Conservation (phyloP, 1,140 invertebrate species). For the Archivesica marissinica region DNA sequence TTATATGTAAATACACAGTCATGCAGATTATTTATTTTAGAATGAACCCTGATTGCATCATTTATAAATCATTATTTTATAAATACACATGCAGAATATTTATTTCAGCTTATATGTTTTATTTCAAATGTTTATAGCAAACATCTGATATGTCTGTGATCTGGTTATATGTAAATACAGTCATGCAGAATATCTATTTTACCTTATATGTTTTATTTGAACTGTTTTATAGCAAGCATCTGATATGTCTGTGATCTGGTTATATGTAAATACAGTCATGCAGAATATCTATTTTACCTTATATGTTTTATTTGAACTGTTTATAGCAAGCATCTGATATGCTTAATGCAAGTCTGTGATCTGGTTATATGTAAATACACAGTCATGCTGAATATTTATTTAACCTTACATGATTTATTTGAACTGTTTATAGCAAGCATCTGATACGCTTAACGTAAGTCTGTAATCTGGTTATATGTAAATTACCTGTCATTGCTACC, state of each 20-base stretch:
- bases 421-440: conserved; percentile 29
- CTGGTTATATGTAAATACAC: neutral
- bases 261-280: neutral
- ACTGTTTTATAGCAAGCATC: too few species aligned
- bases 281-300: too few species aligned
- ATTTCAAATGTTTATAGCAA: conserved; percentile 17
- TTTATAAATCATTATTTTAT: too few species aligned
- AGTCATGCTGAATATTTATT: neutral
- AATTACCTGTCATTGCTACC: neutral
- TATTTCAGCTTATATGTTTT: neutral
- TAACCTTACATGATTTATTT: neutral
- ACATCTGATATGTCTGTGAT: too few species aligned
- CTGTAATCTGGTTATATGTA: neutral
- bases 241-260: too few species aligned
- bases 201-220: too few species aligned
- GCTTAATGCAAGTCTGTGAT: conserved; percentile 45
- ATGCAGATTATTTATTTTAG: too few species aligned
- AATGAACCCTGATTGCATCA: too few species aligned
- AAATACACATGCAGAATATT: too few species aligned
- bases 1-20: neutral
- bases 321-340: too few species aligned
- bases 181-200: too few species aligned
- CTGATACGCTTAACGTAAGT: conserved; percentile 51
- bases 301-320: too few species aligned
- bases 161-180: neutral